These are phyloP conservation scores for Gnathonemus echidnorhynchus DNA, from an alignment of 2,113 vertebrate genomes.

Conservation along the genomic window DNA sequence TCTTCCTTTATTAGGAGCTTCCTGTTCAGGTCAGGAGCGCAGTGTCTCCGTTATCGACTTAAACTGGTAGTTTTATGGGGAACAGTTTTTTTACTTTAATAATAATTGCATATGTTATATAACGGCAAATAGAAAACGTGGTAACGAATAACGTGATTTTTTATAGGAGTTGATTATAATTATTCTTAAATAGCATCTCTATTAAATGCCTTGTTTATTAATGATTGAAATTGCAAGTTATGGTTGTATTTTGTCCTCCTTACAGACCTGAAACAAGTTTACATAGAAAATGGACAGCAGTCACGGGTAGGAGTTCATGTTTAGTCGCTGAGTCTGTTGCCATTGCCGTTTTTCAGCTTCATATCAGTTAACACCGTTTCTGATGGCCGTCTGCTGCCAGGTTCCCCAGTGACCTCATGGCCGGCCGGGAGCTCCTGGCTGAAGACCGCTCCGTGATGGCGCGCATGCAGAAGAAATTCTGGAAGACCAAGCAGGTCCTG, in stretches of 20 bases:
- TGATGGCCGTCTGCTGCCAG: constrained; percentile 35
- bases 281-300: constrained; percentile 4
- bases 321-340: not conserved
- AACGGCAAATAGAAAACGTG: not conserved
- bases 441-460: constrained; percentile 66
- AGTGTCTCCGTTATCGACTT: not conserved
- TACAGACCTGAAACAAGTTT: constrained; percentile 8
- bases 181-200: not conserved
- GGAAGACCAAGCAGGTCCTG: constrained; percentile 74
- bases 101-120: not conserved
- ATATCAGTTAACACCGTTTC: not conserved
- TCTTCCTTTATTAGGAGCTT: not conserved
- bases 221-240: not conserved
- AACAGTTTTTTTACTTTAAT: not conserved
- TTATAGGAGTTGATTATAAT: not conserved
- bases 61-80: not conserved
- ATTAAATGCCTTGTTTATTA: not conserved
- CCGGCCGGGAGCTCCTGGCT: constrained; percentile 48
- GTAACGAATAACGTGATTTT: not conserved
- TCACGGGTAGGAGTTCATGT: constrained; percentile 5
- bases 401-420: constrained; percentile 59
- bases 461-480: constrained; percentile 77
- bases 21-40: not conserved
- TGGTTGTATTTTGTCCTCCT: not conserved
- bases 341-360: not conserved